Conservation (phyloP, 1,140 invertebrate species). For the Calosoma granatense region DNA sequence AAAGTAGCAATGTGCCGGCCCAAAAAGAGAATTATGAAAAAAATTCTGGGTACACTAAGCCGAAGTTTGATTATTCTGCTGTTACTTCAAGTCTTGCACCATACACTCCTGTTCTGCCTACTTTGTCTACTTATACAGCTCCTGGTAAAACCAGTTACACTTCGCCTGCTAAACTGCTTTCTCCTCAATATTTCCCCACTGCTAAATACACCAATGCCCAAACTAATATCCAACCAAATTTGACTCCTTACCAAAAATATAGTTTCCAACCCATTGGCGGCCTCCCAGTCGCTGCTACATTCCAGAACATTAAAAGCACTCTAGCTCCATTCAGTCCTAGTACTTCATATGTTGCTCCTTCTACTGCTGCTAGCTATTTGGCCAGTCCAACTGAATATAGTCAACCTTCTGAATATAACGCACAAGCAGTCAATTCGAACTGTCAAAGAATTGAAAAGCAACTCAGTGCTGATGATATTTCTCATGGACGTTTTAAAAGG, state of each 20-base stretch:
- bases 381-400: slow-evolving; percentile 16
- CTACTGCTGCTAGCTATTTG: slow-evolving; percentile 1
- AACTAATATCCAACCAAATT: slow-evolving; percentile 5
- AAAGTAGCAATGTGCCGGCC: neutral
- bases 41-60: too few species aligned
- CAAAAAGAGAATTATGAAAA: neutral
- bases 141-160: neutral
- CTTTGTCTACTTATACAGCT: neutral
- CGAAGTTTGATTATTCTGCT: too few species aligned
- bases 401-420: slow-evolving; percentile 5
- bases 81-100: neutral
- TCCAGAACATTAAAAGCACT: slow-evolving; percentile 18
- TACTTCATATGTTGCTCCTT: slow-evolving; percentile 7
- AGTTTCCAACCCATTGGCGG: slow-evolving; percentile 25
- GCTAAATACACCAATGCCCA: slow-evolving; percentile 11
- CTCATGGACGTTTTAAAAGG: slow-evolving; percentile 16
- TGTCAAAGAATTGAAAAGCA: slow-evolving; percentile 22
- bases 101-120: neutral
- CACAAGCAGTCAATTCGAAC: neutral
- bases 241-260: slow-evolving; percentile 28
- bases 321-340: slow-evolving; percentile 20
- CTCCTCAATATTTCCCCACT: slow-evolving; percentile 12
- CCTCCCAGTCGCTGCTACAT: slow-evolving; percentile 18
- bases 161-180: neutral
- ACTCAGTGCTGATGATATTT: slow-evolving; percentile 14